Percentiles rank a stretch among this genome's conserved stretches.
Conservation (phyloP, 1,140 invertebrate species). For the Apis cerana region DNA sequence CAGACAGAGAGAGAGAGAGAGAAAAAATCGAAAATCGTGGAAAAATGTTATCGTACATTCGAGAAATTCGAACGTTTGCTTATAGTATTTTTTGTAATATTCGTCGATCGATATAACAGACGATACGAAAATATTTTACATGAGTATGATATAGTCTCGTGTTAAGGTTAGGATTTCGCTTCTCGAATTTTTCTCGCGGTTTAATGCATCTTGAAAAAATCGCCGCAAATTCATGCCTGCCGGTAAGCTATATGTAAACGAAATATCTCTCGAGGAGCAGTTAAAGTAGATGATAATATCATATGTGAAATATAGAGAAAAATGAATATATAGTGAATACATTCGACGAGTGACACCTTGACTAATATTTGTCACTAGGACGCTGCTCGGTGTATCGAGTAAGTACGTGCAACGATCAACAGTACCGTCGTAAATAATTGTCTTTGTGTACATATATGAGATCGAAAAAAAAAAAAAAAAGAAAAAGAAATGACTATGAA, state of each 20-base stretch:
- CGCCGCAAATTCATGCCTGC: neutral
- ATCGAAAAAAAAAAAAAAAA: neutral
- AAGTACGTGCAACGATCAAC: conserved; percentile 12
- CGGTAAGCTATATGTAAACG: neutral
- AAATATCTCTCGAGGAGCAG: neutral
- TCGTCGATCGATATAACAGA: neutral
- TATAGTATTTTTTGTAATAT: neutral
- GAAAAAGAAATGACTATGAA: conserved; percentile 2
- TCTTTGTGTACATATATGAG: conserved; percentile 15
- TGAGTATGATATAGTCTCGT: neutral
- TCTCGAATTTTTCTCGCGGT: neutral
- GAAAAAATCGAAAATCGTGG: neutral
- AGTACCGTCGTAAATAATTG: neutral
- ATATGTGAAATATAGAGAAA: neutral
- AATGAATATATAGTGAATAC: conserved; percentile 1
- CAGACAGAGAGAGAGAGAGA: neutral
- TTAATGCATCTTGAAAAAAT: neutral
- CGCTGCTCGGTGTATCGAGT: conserved; percentile 9
- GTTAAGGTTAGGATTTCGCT: neutral
- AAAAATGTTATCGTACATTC: conserved; percentile 31
- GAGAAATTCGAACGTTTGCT: conserved; percentile 1
- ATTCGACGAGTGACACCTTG: conserved; percentile 27
- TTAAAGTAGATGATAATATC: neutral
- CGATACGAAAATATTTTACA: neutral
- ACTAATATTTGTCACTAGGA: neutral